Evolutionary conservation across 1,140 invertebrate species (phyloP), one percentile per base, ranked within the genome.

Genomic region (Cyclina sinensis): DNA sequence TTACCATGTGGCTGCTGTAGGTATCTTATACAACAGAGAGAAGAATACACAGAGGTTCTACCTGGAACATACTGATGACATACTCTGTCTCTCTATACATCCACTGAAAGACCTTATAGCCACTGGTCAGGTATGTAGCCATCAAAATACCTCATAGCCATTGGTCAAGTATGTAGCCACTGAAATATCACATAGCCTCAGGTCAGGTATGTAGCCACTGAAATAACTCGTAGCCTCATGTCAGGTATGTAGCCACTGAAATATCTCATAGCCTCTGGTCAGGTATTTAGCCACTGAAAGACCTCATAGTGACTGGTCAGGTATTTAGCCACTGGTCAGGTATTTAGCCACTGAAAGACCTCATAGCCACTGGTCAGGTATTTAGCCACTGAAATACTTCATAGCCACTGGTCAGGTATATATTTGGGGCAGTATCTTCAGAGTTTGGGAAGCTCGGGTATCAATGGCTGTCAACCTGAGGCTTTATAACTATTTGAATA

Each of bases 1-100:
- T 1, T 96, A 95, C 83, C 95, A 96, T 89, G 94, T 96, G 5
- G 95, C 95, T n/a, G 95, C 95, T 18, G 92, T 94, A 32, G 95
- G 94, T 27, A 93, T 96, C 30, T 91, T 96, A 7, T 94, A 93
- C 74, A 94, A 95, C 84, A 92, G 91, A 62, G 93, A 94, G 39
- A 94, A 92, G 62, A 92, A 94, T 81, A 90, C 91, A 3, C 95
- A 96, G 88, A 92, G 92, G 35, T 96, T 96, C 79, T 96, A 96
- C 88, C 89, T 93, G 0, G 91, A 94, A 51, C 95, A 96, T 89
- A 95, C 94, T 2, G 95, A 96, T 89, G 95, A 96, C 79, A 95
- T 96, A 54, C 91, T 96, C 9, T 95, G 94, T 92, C 91, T 96
- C 12, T 93, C 92, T 86, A 92, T 95, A 18, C 95, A 95, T 89